A percentile compares a stretch with the other conserved stretches of the same genome.
These are phyloP conservation scores for Sus cebifrons DNA, from an alignment of 2,797 vertebrate genomes.

Conservation along the genomic window DNA sequence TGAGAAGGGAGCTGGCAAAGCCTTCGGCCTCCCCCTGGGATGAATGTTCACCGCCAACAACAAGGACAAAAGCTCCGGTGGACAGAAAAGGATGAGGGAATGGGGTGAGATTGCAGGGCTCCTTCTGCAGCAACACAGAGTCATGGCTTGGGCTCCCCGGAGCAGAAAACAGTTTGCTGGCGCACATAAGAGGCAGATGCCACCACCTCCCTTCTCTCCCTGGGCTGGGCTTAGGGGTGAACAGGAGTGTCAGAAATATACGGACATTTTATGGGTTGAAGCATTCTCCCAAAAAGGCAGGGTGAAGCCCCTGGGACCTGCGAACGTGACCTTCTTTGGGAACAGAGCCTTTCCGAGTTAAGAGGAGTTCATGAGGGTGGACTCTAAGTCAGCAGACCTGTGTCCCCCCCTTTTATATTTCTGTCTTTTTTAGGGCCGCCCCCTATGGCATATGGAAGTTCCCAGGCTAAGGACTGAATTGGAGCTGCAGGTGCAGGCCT, in stretches of 20 bases:
- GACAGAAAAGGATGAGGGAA: background rate
- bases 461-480: no score
- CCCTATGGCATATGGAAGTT: no score
- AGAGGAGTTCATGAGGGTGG: background rate
- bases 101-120: background rate
- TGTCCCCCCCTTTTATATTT: no score
- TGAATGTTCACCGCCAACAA: background rate
- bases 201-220: background rate
- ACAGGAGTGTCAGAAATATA: background rate
- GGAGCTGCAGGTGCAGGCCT: no score
- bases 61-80: conserved; percentile 53
- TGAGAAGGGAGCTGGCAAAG: conserved; percentile 60
- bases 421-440: no score
- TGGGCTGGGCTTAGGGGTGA: no score
- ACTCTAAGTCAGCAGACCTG: background rate
- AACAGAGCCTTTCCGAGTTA: background rate
- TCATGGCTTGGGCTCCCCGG: background rate
- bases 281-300: background rate
- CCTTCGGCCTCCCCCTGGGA: background rate
- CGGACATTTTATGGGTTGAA: background rate
- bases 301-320: background rate
- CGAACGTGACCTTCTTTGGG: background rate
- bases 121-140: background rate
- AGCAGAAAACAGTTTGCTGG: background rate
- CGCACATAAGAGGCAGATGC: accelerated